Evolutionary conservation across 2,888 invertebrate genomes (phyloP).

Genomic region (Latrodectus hesperus): DNA sequence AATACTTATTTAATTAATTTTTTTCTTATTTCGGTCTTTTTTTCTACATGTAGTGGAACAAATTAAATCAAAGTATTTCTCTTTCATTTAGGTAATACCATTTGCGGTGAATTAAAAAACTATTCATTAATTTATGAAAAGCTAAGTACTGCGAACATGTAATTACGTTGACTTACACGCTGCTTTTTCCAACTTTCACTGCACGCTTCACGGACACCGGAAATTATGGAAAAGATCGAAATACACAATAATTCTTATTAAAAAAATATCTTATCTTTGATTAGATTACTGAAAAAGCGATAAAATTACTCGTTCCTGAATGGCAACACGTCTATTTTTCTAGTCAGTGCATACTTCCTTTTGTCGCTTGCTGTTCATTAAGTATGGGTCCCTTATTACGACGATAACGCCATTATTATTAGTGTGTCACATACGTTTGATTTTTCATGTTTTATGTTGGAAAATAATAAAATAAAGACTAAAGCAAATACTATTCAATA

Average conservation of each 20-base stretch:
- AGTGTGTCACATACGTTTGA: constrained; percentile 39
- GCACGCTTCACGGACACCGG: constrained; percentile 37
- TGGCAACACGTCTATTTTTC: neutral
- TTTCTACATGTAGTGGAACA: neutral
- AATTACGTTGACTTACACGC: neutral
- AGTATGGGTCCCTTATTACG: constrained; percentile 4
- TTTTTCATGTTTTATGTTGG: constrained; percentile 23
- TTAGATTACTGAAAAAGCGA: neutral
- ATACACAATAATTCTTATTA: neutral
- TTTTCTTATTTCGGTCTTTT: neutral
- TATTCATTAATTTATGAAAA: neutral
- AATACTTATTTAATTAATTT: neutral
- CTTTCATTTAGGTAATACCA: neutral
- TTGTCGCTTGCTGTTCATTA: constrained; percentile 24
- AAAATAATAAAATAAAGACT: constrained; percentile 14
- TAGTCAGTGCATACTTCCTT: neutral
- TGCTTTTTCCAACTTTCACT: neutral
- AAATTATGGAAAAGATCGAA: constrained; percentile 9
- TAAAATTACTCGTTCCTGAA: neutral
- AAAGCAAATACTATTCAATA: neutral
- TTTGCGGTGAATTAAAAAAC: neutral
- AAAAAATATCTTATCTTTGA: constrained; percentile 17
- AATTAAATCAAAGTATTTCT: neutral
- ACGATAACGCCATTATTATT: constrained; percentile 36
- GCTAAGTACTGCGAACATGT: neutral